Base-by-base conservation (phyloP, 2,888 invertebrate genomes). In the Physocephala rufipes region DNA sequence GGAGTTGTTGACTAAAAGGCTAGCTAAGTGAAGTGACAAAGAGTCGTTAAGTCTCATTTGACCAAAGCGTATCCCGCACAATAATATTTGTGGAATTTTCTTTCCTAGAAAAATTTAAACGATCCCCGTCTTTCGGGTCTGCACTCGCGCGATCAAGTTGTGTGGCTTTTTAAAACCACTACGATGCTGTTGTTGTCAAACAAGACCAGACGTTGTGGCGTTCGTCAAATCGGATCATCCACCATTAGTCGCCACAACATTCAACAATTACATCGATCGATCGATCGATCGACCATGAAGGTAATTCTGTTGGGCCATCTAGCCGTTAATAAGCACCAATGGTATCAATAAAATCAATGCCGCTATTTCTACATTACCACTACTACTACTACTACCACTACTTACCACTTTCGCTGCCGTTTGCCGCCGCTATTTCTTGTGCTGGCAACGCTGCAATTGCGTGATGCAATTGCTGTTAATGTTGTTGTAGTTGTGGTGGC, bases 1-100 rank as follows among this genome's bases (percentile, higher is more conserved):
- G 82, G 71, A 78, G 70, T 75, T n/a, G n/a, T n/a, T 75, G 73
- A 72, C 30, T 19, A 16, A 64, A 64, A 70, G 45, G 47, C 45
- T 45, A n/a, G n/a, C 13, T 61, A 45, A 43, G 24, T 24, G 4
- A 55, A 45, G 59, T 61, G 68, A 43, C 68, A 47, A 43, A 62
- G 70, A 70, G 73, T 45, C 73, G 67, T 59, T 49, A 61, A 73
- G 73, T 73, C 73, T 73, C 73, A 68, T 43, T 64, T 16, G 36
- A 21, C 45, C 30, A 24, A 58, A 58, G 28, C 58, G 58, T 28
- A 16, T 45, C 45, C 47, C 67, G 28, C 15, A 36, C 9, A 7
- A 36, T 36, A 68, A 47, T 68, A 68, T 62, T 61, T 68, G 68
- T 12, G 68, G 68, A 62, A 68, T 68, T 68, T 68, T 68, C 62